Base-by-base conservation (phyloP, 2,113 vertebrate genomes). In the Melospiza georgiana region DNA sequence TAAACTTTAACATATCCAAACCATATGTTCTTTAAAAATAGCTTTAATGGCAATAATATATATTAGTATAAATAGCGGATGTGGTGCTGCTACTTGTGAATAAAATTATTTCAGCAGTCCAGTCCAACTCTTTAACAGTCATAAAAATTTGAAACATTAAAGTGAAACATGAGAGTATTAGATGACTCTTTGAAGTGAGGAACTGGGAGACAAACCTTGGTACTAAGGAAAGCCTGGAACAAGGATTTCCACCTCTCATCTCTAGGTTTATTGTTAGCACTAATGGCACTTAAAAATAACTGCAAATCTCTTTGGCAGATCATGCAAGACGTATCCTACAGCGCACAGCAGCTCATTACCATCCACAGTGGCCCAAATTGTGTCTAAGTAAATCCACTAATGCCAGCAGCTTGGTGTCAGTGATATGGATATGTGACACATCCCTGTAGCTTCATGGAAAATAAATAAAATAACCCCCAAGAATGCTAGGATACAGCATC, bases 1-100 rank as follows among this genome's bases (percentile, higher is more conserved):
- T 52, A 84, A 93, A 62, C 7, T 66, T 84, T 28, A 88, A 91
- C 19, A 63, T 49, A 81, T 11, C 31, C 33, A 92, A 92, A 55
- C 61, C 51, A 15, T 31, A 63, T 52, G 33, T 63, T 94, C 52
- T 85, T 90, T 49, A 77, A 67, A 88, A 74, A 49, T 16, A 77
- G 55, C 12, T 85, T 28, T 59, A 74, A 46, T 59, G 24, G 55
- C 59, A 77, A 51, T 72, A 51, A 75, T 30, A 23, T 41, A 7
- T 23, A 52, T 6, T 33, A 44, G 25, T 35, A 65, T 63, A 30
- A 89, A 54, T 0, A 7, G 23, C 43, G 31, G 22, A n/a, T 72
- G 65, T 54, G 44, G 68, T 65, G 49, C n/a, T 67, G 69, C 24
- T 71, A 31, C 6, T 16, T 28, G 7, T 30, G 33, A 80, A 71